phyloP scores from a whole-genome alignment of 2,113 vertebrate genomes.

The Alethe diademata region DNA sequence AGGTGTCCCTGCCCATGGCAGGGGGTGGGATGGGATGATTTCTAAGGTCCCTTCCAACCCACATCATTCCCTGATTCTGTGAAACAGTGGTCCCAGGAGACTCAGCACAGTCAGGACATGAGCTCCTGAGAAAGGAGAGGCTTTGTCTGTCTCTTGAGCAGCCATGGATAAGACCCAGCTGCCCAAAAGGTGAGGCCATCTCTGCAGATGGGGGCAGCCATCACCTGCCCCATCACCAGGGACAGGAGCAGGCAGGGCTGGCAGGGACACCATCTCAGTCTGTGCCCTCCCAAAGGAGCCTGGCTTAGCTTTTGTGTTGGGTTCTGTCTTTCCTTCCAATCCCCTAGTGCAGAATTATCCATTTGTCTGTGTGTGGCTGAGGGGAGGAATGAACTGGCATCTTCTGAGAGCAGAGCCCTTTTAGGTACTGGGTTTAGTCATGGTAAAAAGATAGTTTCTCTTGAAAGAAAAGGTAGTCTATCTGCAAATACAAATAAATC shows the following conservation, averaged over 20 bases:
- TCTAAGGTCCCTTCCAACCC: background rate
- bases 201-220: background rate
- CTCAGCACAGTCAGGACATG: background rate
- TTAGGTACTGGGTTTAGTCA: background rate
- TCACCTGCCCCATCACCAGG: background rate
- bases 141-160: background rate
- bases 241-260: fast-evolving
- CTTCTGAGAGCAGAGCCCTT: background rate
- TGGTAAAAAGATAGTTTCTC: background rate
- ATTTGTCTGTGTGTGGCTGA: background rate
- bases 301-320: background rate
- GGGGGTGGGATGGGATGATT: background rate
- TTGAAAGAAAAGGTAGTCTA: background rate
- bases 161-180: fast-evolving
- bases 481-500: background rate
- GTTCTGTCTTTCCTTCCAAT: background rate
- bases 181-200: background rate
- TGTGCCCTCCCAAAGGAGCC: background rate
- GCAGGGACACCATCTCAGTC: fast-evolving
- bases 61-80: background rate
- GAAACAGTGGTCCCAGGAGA: background rate
- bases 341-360: background rate
- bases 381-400: background rate
- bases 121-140: background rate
- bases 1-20: background rate